These are phyloP conservation scores for Garrulus glandarius DNA, from an alignment of 2,797 vertebrate species.

Conservation along the genomic window DNA sequence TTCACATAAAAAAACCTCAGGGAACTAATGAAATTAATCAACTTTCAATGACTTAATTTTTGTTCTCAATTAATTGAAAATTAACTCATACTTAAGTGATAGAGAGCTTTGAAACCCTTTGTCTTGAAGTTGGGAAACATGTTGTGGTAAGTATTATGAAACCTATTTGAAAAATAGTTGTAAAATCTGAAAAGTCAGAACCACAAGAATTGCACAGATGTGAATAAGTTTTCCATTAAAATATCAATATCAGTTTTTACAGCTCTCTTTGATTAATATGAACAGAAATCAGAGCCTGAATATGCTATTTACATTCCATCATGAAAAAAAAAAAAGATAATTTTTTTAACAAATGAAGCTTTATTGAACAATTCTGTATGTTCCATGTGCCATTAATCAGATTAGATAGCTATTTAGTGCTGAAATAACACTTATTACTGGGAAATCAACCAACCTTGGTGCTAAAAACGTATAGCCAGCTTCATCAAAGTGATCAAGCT, in stretches of 20 bases:
- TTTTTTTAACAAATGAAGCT: neutral
- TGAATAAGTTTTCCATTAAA: neutral
- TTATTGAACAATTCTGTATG: neutral
- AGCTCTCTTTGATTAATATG: neutral
- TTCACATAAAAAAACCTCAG: neutral
- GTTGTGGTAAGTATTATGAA: neutral
- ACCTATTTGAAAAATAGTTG: neutral
- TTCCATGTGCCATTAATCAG: neutral
- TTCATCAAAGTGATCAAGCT: constrained; percentile 87
- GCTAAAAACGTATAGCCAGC: constrained; percentile 91
- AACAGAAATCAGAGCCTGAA: neutral
- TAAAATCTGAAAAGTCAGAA: neutral
- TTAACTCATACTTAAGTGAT: neutral
- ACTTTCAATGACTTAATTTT: neutral
- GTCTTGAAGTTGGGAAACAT: neutral
- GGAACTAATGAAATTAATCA: neutral
- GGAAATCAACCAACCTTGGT: constrained; percentile 84
- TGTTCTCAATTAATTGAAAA: neutral
- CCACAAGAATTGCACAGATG: neutral
- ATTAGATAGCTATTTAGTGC: neutral
- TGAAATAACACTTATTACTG: neutral
- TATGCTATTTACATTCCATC: neutral
- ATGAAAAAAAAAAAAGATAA: neutral
- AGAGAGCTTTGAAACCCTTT: neutral
- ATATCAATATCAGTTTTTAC: neutral